Evolutionary conservation across 2,797 vertebrate species (phyloP).

Genomic region (Tolypeutes matacus): DNA sequence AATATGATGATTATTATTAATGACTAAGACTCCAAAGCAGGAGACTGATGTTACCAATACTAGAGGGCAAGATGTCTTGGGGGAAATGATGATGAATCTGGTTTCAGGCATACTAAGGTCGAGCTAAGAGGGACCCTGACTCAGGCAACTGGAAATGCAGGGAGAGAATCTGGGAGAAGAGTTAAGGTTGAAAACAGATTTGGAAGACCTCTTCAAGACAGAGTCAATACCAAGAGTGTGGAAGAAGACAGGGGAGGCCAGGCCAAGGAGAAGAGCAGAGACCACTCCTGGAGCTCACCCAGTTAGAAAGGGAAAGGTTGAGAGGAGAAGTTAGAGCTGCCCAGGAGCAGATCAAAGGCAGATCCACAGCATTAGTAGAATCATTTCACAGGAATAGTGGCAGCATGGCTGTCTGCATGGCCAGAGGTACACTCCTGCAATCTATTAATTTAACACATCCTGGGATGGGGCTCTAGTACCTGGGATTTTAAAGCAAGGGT

Average conservation of each 20-base stretch:
- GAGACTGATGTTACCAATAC: slow-evolving; percentile 68
- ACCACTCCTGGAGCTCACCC: too few relatives aligned
- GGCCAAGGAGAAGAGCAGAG: background rate
- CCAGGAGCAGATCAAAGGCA: background rate
- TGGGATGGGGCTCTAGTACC: background rate
- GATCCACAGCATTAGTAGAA: background rate
- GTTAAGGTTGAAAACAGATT: background rate
- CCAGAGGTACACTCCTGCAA: background rate
- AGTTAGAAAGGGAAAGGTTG: background rate
- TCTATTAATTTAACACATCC: background rate
- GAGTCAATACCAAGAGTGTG: background rate
- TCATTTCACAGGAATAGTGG: background rate
- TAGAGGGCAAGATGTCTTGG: background rate
- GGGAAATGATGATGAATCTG: slow-evolving; percentile 51
- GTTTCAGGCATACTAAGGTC: background rate
- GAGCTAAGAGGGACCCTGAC: background rate
- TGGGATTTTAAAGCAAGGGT: background rate
- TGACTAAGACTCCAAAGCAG: background rate
- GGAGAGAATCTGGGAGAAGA: background rate
- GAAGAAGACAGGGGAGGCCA: background rate
- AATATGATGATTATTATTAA: slow-evolving; percentile 63
- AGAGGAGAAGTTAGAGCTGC: background rate
- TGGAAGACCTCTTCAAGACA: background rate
- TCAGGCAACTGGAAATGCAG: background rate
- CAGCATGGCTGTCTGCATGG: accelerated